Evolutionary conservation across 1,140 invertebrate species (phyloP), one percentile per base, ranked within the genome.

Genomic region (Vanessa tameamea): DNA sequence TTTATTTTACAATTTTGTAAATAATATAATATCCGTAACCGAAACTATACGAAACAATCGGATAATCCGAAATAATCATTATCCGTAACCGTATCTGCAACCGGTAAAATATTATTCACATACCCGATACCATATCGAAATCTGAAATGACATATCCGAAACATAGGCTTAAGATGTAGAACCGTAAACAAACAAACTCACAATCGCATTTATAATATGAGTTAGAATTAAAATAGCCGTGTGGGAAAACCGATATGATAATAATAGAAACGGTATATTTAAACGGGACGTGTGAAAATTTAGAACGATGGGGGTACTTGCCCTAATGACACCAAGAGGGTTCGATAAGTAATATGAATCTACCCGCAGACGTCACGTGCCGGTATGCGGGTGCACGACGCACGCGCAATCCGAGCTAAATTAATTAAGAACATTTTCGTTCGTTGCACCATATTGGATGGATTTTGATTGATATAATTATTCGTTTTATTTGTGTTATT

Each of bases 301-400:
- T 83, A 85, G 79, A 83, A 79, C 79, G 77, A 88, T 89, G 81
- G 68, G 88, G 88, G 88, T 82, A 84, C 82, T 86, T 72, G 65
- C 43, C 64, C 74, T 76, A 83, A 82, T 84, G 70, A 59, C 73
- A 75, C 47, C 66, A 73, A 71, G 72, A 67, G 78, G 83, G 79
- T 55, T 75, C 85, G 87, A 87, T 87, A 87, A 80, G 68, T 72
- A 72, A 76, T 66, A 47, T 78, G 75, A 79, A 75, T 78, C 72
- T 64, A 77, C 84, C 84, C 84, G 85, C 83, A 86, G 64, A 7
- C 8, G 78, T 65, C 84, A 84, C 84, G 83, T 82, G 84, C 79
- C 78, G 65, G 12, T 43, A 87, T 87, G 83, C 86, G 86, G 86
- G 85, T 64, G 63, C 69, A 61, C 57, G 83, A 83, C 69, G 63